Percentiles rank a stretch among this genome's conserved stretches.
These are phyloP conservation scores for Hemiprocne comata DNA, from an alignment of 2,113 vertebrate genomes.

Conservation along the genomic window DNA sequence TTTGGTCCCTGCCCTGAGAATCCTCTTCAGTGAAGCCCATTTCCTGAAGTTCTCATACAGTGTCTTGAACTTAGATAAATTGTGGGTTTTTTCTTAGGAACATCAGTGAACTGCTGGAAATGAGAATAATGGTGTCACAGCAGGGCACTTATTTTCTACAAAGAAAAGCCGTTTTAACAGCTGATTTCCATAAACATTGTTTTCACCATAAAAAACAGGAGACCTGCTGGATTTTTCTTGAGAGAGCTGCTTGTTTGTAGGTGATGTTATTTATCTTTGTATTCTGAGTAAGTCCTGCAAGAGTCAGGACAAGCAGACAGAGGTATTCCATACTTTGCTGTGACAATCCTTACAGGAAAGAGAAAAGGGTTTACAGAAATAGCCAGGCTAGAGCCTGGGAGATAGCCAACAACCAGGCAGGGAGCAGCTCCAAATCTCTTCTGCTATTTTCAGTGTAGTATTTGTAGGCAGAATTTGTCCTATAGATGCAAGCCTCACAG, in stretches of 20 bases:
- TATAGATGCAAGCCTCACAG: background rate
- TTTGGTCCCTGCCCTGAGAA: slow-evolving; percentile 15
- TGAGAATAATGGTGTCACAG: background rate
- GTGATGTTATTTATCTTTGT: background rate
- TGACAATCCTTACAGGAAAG: background rate
- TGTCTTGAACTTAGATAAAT: slow-evolving; percentile 12
- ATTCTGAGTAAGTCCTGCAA: background rate
- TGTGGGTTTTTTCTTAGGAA: background rate
- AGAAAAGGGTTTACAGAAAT: background rate
- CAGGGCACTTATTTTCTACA: background rate
- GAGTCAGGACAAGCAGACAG: background rate
- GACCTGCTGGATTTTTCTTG: background rate
- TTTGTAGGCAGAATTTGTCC: background rate
- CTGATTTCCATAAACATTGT: background rate
- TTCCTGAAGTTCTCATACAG: slow-evolving; percentile 26
- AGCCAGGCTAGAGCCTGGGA: background rate
- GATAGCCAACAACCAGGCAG: background rate
- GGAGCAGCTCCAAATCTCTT: background rate
- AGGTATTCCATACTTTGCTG: background rate
- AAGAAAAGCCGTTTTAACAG: background rate
- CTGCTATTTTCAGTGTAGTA: accelerated
- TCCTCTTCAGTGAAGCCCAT: background rate
- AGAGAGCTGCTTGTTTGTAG: background rate
- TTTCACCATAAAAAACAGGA: background rate
- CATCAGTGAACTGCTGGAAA: background rate